These are phyloP conservation scores for Yponomeuta sedellus DNA, from an alignment of 2,888 invertebrate genomes.

Conservation along the genomic window DNA sequence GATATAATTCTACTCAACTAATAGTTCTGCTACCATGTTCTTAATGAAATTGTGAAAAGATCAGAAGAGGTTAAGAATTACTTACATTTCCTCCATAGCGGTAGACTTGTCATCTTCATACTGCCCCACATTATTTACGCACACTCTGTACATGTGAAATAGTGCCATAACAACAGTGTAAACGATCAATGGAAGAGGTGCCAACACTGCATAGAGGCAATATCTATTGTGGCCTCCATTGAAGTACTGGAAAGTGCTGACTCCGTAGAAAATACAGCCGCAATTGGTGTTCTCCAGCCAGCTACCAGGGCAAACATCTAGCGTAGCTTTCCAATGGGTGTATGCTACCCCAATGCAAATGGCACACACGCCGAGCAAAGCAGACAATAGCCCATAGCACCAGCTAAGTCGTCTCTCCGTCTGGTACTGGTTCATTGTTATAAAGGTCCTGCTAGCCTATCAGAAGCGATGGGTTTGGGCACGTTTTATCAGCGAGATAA, in stretches of 20 bases:
- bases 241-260: conserved; percentile 78
- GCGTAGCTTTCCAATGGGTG: conserved; percentile 81
- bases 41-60: too few relatives aligned
- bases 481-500: not conserved
- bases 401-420: conserved; percentile 57
- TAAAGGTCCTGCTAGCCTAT: not conserved
- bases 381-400: conserved; percentile 49
- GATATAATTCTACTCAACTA: too few relatives aligned
- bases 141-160: conserved; percentile 83
- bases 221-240: conserved; percentile 80
- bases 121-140: conserved; percentile 75
- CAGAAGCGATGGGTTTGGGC: not conserved
- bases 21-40: too few relatives aligned
- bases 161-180: conserved; percentile 79
- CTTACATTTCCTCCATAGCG: conserved; percentile 69
- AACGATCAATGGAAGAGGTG: conserved; percentile 78
- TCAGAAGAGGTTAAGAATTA: conserved; percentile 19
- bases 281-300: conserved; percentile 78
- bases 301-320: conserved; percentile 79
- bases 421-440: conserved; percentile 57
- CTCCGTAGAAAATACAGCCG: conserved; percentile 81
- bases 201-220: conserved; percentile 82
- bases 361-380: conserved; percentile 47
- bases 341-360: conserved; percentile 79
- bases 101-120: conserved; percentile 67